phyloP scores from a whole-genome alignment of 2,113 vertebrate genomes.

The Lasiurus cinereus region DNA sequence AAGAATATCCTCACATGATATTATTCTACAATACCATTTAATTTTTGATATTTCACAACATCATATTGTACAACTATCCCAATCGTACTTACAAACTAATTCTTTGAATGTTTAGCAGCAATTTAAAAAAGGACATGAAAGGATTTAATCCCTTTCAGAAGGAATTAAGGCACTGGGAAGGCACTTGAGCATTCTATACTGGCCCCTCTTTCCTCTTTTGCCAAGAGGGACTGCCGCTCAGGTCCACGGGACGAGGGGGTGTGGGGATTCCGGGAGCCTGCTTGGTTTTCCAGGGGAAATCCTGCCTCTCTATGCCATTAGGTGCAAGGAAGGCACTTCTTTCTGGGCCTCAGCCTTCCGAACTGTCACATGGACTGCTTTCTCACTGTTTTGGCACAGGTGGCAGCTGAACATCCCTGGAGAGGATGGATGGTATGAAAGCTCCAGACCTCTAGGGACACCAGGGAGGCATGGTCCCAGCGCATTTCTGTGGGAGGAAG shows the following conservation, averaged over 20 bases:
- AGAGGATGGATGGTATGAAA: slow-evolving; percentile 19
- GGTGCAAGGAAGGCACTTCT: not conserved
- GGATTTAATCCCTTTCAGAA: no score
- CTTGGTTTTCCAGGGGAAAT: slow-evolving; percentile 33
- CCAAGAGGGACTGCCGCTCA: not conserved
- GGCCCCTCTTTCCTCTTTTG: no score
- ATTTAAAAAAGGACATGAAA: no score
- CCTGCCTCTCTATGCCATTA: not conserved
- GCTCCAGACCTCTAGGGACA: slow-evolving; percentile 57
- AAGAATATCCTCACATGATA: no score
- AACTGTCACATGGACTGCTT: slow-evolving; percentile 32
- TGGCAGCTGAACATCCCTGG: slow-evolving; percentile 51
- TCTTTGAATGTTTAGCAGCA: no score
- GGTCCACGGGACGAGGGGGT: not conserved
- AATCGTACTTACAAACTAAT: no score
- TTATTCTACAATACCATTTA: no score
- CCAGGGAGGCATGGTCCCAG: not conserved
- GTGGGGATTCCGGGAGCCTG: not conserved
- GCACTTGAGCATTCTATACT: no score
- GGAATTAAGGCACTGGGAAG: no score
- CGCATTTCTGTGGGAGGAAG: slow-evolving; percentile 41
- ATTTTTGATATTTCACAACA: no score
- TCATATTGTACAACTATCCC: no score
- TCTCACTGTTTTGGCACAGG: slow-evolving; percentile 10
- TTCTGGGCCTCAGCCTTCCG: not conserved